phyloP scores from a whole-genome alignment of 2,888 invertebrate genomes.

The Sarcophaga caerulescens region DNA sequence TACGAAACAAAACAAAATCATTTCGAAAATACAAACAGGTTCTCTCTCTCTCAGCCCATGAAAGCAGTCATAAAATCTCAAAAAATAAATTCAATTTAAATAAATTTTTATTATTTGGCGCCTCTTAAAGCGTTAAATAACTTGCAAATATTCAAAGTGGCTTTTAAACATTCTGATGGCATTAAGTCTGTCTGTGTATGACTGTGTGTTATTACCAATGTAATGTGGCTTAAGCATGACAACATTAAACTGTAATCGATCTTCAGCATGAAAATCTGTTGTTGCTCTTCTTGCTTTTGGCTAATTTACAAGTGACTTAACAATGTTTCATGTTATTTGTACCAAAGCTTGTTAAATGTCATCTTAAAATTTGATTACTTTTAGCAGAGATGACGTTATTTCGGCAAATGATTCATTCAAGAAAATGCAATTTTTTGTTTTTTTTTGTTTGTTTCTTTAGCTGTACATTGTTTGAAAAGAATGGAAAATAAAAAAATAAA shows the following conservation, averaged over 20 bases:
- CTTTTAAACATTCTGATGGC: background rate
- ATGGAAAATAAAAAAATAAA: background rate
- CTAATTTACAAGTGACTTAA: conserved; percentile 40
- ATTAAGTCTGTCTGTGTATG: background rate
- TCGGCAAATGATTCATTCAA: background rate
- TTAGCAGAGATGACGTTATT: background rate
- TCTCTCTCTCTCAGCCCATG: too few species aligned
- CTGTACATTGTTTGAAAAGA: background rate
- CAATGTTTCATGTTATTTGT: background rate
- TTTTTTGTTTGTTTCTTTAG: background rate
- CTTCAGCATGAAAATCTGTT: conserved; percentile 36
- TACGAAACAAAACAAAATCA: too few species aligned
- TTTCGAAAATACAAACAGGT: too few species aligned
- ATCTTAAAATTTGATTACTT: conserved; percentile 49
- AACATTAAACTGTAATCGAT: conserved; percentile 63
- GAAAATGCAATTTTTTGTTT: background rate
- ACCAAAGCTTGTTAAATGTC: conserved; percentile 52
- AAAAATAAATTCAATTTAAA: background rate
- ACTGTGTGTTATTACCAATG: background rate
- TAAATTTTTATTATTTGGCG: background rate
- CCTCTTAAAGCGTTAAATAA: background rate
- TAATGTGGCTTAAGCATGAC: conserved; percentile 53
- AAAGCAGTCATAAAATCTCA: too few species aligned
- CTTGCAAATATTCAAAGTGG: background rate
- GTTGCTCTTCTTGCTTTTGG: conserved; percentile 30